Percentiles rank a stretch among this genome's conserved stretches.
Evolutionary conservation across 2,888 invertebrate species (phyloP).

Genomic region (Poecilobothrus nobilitatus): DNA sequence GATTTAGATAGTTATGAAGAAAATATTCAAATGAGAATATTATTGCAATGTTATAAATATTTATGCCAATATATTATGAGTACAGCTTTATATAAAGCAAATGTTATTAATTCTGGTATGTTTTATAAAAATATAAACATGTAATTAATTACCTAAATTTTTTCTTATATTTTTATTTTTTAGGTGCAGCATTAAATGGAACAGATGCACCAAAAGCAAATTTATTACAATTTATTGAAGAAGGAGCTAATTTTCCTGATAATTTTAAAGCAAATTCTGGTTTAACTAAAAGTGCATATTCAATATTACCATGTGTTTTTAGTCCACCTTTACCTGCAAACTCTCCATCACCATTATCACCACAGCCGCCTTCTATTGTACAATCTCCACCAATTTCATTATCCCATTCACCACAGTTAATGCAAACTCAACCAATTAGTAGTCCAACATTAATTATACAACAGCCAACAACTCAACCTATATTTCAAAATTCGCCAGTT

Average conservation of each 20-base stretch:
- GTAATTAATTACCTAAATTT: too few relatives aligned
- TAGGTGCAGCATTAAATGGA: constrained; percentile 16
- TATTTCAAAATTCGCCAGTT: background rate
- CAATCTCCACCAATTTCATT: constrained; percentile 20
- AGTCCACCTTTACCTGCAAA: constrained; percentile 52
- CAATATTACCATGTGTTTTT: constrained; percentile 62
- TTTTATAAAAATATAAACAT: background rate
- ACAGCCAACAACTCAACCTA: constrained; percentile 15
- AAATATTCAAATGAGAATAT: constrained; percentile 69
- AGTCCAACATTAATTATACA: constrained; percentile 18
- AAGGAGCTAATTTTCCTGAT: constrained; percentile 70
- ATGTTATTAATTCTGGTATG: constrained; percentile 35
- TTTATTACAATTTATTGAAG: constrained; percentile 66
- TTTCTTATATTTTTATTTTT: constrained; percentile 44
- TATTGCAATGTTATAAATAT: constrained; percentile 81
- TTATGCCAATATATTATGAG: constrained; percentile 75
- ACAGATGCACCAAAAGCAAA: constrained; percentile 45
- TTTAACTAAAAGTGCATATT: constrained; percentile 64
- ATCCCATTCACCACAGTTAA: constrained; percentile 11
- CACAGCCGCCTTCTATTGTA: constrained; percentile 19
- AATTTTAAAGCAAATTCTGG: constrained; percentile 65
- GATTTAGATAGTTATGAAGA: constrained; percentile 72
- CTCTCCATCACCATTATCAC: constrained; percentile 16
- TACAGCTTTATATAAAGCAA: constrained; percentile 54
- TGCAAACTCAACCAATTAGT: constrained; percentile 11